Conservation (phyloP, 2,888 invertebrate genomes). For the Troides aeacus region DNA sequence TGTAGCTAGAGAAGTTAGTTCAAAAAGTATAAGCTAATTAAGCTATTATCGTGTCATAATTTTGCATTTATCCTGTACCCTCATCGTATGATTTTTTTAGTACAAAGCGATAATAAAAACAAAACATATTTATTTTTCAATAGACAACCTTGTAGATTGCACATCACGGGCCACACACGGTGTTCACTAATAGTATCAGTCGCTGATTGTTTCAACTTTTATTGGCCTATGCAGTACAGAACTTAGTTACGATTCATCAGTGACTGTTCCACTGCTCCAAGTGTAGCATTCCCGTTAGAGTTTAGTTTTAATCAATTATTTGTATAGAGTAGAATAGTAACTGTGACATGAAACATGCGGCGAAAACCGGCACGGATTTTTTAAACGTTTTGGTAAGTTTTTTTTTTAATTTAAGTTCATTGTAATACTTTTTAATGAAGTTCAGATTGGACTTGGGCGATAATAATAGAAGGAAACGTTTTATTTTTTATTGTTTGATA, state of each 20-base stretch:
- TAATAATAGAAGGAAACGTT: no score
- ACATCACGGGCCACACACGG: conserved; percentile 7
- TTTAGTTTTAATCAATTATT: not conserved
- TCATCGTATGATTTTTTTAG: no score
- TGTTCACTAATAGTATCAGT: not conserved
- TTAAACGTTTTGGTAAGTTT: no score
- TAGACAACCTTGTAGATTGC: conserved; percentile 5
- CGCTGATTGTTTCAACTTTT: conserved; percentile 5
- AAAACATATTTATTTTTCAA: not conserved
- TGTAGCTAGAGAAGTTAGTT: no score
- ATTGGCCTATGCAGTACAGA: conserved; percentile 1
- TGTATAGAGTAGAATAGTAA: not conserved
- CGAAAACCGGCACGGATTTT: not conserved
- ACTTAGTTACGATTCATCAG: not conserved
- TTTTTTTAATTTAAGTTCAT: no score
- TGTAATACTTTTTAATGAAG: no score
- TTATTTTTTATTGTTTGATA: no score
- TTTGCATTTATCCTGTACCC: no score
- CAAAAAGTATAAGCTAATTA: no score
- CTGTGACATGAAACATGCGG: not conserved
- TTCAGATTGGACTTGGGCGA: no score
- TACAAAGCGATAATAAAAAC: no score
- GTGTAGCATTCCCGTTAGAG: not conserved
- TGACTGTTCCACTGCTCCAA: not conserved
- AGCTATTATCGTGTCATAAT: no score